These are phyloP conservation scores for Turnix velox DNA, from an alignment of 2,113 vertebrate species.

Conservation along the genomic window DNA sequence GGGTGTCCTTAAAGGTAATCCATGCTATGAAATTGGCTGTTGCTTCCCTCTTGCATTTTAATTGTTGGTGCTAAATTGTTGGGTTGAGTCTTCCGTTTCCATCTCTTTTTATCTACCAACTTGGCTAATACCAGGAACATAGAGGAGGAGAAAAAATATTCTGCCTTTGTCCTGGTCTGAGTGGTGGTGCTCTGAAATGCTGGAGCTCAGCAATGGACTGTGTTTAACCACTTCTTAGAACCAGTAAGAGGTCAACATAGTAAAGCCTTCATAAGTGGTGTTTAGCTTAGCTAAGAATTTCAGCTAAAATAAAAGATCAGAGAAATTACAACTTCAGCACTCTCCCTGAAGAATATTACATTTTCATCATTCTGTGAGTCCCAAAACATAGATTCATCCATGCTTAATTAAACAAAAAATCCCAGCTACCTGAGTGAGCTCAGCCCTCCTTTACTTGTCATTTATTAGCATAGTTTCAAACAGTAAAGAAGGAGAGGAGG, in stretches of 20 bases:
- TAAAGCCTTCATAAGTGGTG: background rate
- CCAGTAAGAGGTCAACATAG: background rate
- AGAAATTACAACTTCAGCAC: background rate
- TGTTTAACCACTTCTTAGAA: background rate
- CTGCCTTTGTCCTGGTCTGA: background rate
- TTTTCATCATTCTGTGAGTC: background rate
- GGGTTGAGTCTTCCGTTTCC: background rate
- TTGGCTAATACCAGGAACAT: background rate
- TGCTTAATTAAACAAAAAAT: background rate
- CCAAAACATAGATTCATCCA: background rate
- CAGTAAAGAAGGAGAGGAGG: background rate
- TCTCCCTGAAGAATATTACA: background rate
- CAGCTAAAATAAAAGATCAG: background rate
- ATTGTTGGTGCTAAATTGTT: background rate
- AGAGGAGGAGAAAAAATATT: background rate
- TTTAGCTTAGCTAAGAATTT: background rate
- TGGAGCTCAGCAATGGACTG: fast-evolving
- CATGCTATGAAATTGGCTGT: background rate
- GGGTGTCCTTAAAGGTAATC: background rate
- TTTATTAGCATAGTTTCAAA: background rate
- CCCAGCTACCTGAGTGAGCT: background rate
- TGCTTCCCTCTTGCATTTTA: background rate
- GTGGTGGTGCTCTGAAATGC: background rate
- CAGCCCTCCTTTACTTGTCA: background rate
- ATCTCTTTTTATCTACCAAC: background rate